Percentiles rank a stretch among this genome's conserved stretches.
Evolutionary conservation across 2,113 vertebrate species (phyloP).

Genomic region (Rhinolophus sinicus): DNA sequence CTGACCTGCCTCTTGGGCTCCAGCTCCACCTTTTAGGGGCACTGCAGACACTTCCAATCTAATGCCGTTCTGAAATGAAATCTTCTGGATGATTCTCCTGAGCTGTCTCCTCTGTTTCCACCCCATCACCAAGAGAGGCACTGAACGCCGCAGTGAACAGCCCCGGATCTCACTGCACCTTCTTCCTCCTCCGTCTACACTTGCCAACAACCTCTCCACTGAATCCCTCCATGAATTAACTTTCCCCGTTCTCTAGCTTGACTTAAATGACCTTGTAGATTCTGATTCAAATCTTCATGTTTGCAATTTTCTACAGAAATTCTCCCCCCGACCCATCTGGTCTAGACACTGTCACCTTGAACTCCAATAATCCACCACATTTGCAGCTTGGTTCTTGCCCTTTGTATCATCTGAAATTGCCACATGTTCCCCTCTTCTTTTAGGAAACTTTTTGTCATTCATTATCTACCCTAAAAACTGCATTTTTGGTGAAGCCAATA

Average conservation of each 20-base stretch:
- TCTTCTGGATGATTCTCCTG: not conserved
- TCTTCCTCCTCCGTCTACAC: not conserved
- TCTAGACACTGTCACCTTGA: not conserved
- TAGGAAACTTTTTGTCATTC: not conserved
- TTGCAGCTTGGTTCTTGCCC: not conserved
- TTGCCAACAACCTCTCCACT: not conserved
- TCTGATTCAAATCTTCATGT: not conserved
- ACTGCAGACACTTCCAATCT: not conserved
- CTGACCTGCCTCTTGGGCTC: not conserved
- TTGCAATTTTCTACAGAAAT: not conserved
- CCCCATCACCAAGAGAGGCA: not conserved
- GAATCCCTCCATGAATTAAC: not conserved
- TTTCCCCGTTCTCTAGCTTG: not conserved
- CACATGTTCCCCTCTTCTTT: not conserved
- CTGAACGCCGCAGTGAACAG: not conserved
- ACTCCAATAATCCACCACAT: not conserved
- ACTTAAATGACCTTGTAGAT: not conserved
- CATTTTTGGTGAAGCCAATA: not conserved
- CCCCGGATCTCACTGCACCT: fast-evolving
- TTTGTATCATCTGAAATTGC: not conserved
- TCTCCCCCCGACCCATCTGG: not conserved
- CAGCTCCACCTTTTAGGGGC: not conserved
- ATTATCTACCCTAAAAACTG: not conserved
- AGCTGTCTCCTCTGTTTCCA: not conserved
- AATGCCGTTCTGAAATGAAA: not conserved